These are phyloP conservation scores for Drosophila niveifrons DNA, from an alignment of 2,888 invertebrate genomes.

Conservation along the genomic window DNA sequence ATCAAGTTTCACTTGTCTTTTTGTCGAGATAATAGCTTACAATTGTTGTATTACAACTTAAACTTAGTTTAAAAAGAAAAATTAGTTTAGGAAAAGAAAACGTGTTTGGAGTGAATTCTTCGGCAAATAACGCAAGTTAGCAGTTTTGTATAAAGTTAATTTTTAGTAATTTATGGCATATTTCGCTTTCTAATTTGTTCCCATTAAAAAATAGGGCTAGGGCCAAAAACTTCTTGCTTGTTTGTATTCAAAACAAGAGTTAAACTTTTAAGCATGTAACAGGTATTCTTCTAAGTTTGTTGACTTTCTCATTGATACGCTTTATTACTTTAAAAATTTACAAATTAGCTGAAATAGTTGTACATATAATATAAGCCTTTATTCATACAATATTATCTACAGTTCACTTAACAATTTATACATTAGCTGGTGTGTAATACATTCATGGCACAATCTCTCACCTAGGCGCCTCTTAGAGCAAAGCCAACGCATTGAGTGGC, in stretches of 20 bases:
- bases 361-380: conserved; percentile 24
- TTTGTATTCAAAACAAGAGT: background rate
- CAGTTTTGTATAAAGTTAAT: background rate
- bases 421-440: conserved; percentile 70
- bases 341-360: background rate
- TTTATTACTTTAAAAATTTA: background rate
- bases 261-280: background rate
- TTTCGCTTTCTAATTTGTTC: background rate
- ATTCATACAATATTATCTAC: conserved; percentile 60
- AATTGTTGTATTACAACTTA: too few relatives aligned
- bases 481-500: conserved; percentile 23
- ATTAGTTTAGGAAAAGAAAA: too few relatives aligned
- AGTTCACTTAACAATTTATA: conserved; percentile 57
- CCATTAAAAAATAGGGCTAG: background rate
- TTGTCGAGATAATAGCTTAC: too few relatives aligned
- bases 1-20: too few relatives aligned
- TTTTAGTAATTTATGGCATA: background rate
- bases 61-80: too few relatives aligned
- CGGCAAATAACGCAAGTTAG: too few relatives aligned
- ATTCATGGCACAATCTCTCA: conserved; percentile 75
- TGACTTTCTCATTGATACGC: background rate
- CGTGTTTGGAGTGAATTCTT: too few relatives aligned
- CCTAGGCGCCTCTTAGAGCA: conserved; percentile 39
- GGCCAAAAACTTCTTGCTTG: background rate
- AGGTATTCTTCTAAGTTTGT: background rate